A percentile compares a stretch with the other conserved stretches of the same genome.
phyloP scores from a whole-genome alignment of 1,140 invertebrate genomes.

The Pachypeltis micranthus region DNA sequence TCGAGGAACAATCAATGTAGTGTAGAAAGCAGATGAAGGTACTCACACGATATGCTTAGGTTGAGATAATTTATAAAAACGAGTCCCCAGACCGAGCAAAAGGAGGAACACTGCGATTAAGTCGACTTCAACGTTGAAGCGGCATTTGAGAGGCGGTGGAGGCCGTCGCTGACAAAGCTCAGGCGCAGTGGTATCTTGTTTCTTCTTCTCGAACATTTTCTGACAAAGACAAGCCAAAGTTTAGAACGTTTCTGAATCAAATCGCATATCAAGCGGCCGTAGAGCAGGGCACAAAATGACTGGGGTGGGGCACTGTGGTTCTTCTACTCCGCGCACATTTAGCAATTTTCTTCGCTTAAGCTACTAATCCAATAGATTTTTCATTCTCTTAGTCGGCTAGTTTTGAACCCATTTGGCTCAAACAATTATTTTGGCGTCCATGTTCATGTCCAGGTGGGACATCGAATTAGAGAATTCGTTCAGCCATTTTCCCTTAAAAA shows the following conservation, averaged over 20 bases:
- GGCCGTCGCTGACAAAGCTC: no score
- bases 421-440: no score
- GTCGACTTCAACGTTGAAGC: constrained; percentile 59
- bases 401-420: no score
- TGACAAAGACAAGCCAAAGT: not conserved
- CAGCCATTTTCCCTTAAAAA: no score
- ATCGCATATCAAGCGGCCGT: not conserved
- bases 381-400: no score
- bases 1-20: not conserved
- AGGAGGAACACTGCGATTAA: constrained; percentile 59
- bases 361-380: no score
- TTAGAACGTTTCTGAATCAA: not conserved
- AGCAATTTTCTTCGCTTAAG: no score
- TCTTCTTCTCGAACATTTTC: not conserved
- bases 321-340: not conserved
- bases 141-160: constrained; percentile 12
- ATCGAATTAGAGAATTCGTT: no score
- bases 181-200: no score
- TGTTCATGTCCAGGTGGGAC: no score
- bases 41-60: constrained; percentile 85
- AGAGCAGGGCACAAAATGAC: not conserved
- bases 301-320: not conserved
- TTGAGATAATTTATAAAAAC: constrained; percentile 71
- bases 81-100: constrained; percentile 52
- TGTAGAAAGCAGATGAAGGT: constrained; percentile 18